Evolutionary conservation across 2,888 invertebrate species (phyloP).

Genomic region (Cephus pygmeus): DNA sequence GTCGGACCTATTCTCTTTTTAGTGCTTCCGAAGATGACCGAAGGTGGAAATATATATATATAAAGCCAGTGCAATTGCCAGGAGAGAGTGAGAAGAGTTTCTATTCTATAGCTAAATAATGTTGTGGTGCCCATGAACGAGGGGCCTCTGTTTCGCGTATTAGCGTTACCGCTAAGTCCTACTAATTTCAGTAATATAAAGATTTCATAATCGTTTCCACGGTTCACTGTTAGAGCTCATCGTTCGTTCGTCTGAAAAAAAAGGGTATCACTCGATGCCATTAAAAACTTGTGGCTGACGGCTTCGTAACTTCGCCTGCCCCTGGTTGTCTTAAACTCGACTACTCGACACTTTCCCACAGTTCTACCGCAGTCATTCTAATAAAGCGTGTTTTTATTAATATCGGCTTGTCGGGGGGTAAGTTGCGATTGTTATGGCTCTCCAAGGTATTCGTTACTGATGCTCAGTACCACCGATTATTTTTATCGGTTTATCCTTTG

Average conservation of each 20-base stretch:
- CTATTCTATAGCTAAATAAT: neutral
- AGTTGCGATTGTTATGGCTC: constrained; percentile 18
- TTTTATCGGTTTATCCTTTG: neutral
- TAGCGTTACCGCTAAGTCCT: neutral
- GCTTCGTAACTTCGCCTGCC: neutral
- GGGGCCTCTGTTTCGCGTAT: neutral
- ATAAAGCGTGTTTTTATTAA: constrained; percentile 31
- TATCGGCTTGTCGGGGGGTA: constrained; percentile 17
- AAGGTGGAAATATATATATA: constrained; percentile 6
- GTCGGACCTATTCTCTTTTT: constrained; percentile 32
- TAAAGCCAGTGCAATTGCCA: neutral
- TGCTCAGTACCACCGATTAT: constrained; percentile 13
- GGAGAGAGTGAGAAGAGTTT: neutral
- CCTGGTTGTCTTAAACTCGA: neutral
- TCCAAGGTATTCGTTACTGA: constrained; percentile 20
- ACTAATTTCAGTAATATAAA: neutral
- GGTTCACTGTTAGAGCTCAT: too few relatives aligned
- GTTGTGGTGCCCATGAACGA: neutral
- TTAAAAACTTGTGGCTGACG: neutral
- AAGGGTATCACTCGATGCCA: neutral
- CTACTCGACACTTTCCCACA: constrained; percentile 20
- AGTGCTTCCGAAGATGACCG: constrained; percentile 19
- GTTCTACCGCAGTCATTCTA: constrained; percentile 4
- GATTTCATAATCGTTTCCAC: neutral
- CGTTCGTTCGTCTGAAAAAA: neutral